Conservation (phyloP, 2,113 vertebrate genomes). For the Phycodurus eques region DNA sequence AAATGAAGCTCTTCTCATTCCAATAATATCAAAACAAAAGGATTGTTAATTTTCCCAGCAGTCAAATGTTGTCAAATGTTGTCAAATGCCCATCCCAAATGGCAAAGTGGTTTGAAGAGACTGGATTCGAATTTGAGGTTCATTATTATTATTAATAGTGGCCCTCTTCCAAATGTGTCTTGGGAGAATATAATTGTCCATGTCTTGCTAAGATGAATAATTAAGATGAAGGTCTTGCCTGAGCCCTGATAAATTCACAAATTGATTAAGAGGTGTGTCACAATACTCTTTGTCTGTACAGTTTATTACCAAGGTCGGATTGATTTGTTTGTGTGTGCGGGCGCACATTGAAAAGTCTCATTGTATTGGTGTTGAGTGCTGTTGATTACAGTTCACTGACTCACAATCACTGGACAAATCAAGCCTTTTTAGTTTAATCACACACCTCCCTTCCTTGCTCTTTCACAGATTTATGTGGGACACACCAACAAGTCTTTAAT, state of each 20-base stretch:
- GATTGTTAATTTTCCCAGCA: not conserved
- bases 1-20: no score
- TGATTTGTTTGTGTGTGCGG: conserved; percentile 6
- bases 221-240: not conserved
- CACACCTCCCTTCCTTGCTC: conserved; percentile 20
- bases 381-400: conserved; percentile 38
- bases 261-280: not conserved
- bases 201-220: not conserved
- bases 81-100: not conserved
- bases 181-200: not conserved
- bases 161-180: not conserved
- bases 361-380: conserved; percentile 30
- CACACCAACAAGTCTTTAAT: conserved; percentile 66
- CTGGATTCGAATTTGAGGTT: not conserved
- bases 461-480: conserved; percentile 56
- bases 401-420: conserved; percentile 44
- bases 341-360: conserved; percentile 30
- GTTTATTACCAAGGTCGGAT: not conserved
- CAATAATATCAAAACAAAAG: no score
- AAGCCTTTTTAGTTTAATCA: conserved; percentile 41
- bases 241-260: not conserved
- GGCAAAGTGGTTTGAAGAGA: not conserved
- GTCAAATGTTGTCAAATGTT: not conserved
- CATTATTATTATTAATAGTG: not conserved
- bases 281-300: not conserved